Conservation (phyloP, 2,797 vertebrate genomes). For the Rachycentron canadum region DNA sequence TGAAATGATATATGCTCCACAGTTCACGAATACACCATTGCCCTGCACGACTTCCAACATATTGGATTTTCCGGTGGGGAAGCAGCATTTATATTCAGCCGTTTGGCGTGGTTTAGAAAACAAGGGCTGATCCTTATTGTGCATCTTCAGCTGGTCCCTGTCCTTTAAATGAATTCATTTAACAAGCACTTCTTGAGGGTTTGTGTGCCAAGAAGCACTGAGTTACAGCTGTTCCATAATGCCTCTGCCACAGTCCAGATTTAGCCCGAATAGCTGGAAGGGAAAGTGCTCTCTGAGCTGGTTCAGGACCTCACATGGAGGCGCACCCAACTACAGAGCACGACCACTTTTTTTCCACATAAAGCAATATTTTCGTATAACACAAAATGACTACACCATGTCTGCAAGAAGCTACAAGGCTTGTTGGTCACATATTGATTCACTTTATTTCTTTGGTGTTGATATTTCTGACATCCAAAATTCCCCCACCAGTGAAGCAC, state of each 20-base stretch:
- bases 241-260: slow-evolving; percentile 61
- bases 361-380: slow-evolving; percentile 42
- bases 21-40: slow-evolving; percentile 46
- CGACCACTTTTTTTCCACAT: slow-evolving; percentile 27
- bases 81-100: slow-evolving; percentile 52
- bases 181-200: slow-evolving; percentile 56
- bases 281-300: slow-evolving; percentile 50
- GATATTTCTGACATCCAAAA: slow-evolving; percentile 27
- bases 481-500: background rate
- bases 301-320: slow-evolving; percentile 56
- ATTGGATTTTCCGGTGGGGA: slow-evolving; percentile 57
- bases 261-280: slow-evolving; percentile 64
- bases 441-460: slow-evolving; percentile 26
- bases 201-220: slow-evolving; percentile 57
- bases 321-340: slow-evolving; percentile 41
- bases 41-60: slow-evolving; percentile 43
- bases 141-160: slow-evolving; percentile 57
- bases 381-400: slow-evolving; percentile 23
- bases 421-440: slow-evolving; percentile 61
- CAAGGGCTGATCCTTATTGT: slow-evolving; percentile 58
- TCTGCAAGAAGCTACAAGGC: slow-evolving; percentile 42
- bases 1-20: slow-evolving; percentile 56
- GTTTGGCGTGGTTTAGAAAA: slow-evolving; percentile 58
- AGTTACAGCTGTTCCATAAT: slow-evolving; percentile 64
- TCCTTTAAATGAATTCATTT: slow-evolving; percentile 66